phyloP scores from a whole-genome alignment of 2,797 vertebrate genomes.

The Lepus townsendii region DNA sequence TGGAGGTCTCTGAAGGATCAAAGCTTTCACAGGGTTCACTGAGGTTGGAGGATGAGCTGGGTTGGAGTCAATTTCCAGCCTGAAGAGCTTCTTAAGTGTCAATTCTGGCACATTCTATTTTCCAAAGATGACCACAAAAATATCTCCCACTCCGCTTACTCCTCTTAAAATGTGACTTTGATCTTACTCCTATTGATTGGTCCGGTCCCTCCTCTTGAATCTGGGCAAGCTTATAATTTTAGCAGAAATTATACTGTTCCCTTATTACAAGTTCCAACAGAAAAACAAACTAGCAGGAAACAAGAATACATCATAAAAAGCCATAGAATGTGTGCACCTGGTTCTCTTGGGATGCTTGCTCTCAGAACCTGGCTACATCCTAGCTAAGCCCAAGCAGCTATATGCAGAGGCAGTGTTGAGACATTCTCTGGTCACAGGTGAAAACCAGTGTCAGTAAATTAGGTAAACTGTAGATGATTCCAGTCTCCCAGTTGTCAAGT shows the following conservation, averaged over 20 bases:
- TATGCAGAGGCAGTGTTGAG: background rate
- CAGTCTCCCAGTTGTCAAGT: background rate
- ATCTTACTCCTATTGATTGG: background rate
- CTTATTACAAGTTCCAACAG: background rate
- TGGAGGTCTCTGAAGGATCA: background rate
- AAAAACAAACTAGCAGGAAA: background rate
- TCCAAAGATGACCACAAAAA: background rate
- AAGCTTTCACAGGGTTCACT: background rate
- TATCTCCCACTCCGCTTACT: background rate
- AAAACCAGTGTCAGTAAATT: background rate
- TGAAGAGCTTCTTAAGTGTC: background rate
- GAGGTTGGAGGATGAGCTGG: background rate
- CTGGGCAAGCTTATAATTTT: background rate
- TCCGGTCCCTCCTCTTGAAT: background rate
- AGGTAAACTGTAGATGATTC: background rate
- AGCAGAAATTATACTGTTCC: background rate
- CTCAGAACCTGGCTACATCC: background rate
- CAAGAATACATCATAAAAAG: background rate
- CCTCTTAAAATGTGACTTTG: background rate
- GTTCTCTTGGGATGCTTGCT: background rate
- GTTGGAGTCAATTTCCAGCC: background rate
- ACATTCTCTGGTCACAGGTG: background rate
- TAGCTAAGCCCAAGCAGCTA: background rate
- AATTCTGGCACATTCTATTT: background rate
- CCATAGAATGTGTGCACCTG: background rate